Evolutionary conservation across 2,113 vertebrate species (phyloP).

Genomic region (Oryzias curvinotus): DNA sequence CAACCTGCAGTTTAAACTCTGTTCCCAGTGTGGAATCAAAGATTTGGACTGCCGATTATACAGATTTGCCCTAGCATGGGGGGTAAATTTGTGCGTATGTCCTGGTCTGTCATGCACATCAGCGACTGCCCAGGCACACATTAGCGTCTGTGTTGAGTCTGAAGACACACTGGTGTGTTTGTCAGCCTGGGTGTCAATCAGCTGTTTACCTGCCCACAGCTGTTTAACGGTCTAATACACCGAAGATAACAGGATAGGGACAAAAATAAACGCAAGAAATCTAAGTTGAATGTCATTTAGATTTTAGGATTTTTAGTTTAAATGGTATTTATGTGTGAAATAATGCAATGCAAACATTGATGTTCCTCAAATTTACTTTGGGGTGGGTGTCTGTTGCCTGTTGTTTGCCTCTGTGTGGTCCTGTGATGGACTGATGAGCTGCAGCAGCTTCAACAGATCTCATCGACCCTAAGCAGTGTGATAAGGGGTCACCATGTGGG

Average conservation of each 20-base stretch:
- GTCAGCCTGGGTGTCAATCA: slow-evolving; percentile 35
- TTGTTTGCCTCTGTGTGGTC: background rate
- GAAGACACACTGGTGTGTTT: slow-evolving; percentile 27
- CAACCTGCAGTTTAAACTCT: slow-evolving; percentile 58
- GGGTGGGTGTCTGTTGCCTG: no score
- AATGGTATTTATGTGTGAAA: no score
- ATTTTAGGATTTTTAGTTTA: background rate
- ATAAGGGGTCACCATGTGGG: no score
- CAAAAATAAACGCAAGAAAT: background rate
- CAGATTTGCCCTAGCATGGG: slow-evolving; percentile 38
- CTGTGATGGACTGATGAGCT: background rate
- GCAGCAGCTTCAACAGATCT: no score
- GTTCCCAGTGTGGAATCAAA: slow-evolving; percentile 50
- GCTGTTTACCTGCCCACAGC: slow-evolving; percentile 36
- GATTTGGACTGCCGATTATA: slow-evolving; percentile 61
- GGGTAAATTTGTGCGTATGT: slow-evolving; percentile 34
- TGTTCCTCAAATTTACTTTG: no score
- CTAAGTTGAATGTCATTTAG: background rate
- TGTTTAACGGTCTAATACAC: slow-evolving; percentile 21
- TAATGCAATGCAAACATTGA: no score
- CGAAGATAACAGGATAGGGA: background rate
- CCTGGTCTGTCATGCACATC: slow-evolving; percentile 6
- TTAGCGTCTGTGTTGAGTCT: slow-evolving; percentile 56
- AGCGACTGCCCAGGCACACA: slow-evolving; percentile 24
- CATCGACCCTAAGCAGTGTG: no score